Conservation (phyloP, 2,797 vertebrate species). For the Spheniscus humboldti region DNA sequence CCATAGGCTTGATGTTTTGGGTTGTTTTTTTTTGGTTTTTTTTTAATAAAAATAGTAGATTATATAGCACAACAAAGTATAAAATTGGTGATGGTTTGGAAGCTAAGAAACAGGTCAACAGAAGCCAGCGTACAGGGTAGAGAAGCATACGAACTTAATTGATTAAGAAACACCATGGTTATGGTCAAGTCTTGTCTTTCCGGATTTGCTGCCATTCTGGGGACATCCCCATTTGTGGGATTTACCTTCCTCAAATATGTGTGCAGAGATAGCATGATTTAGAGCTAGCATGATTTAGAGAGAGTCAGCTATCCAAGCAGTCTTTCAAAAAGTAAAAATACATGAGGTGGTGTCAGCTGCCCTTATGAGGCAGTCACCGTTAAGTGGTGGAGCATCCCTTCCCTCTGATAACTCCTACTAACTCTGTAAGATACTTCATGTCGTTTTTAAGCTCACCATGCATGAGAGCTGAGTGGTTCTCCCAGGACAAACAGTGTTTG, state of each 20-base stretch:
- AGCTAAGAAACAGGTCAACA: not conserved
- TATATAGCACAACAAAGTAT: not conserved
- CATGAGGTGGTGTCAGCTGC: not conserved
- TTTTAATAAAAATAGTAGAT: not conserved
- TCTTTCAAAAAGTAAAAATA: not conserved
- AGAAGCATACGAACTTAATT: not conserved
- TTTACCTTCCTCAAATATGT: not conserved
- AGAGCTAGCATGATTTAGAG: not conserved
- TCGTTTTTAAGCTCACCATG: accelerated
- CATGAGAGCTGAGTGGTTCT: not conserved
- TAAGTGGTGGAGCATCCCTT: not conserved
- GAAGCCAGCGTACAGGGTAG: not conserved
- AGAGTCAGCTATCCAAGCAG: not conserved
- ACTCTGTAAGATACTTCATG: not conserved
- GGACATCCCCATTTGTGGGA: accelerated
- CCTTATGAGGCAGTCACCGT: not conserved
- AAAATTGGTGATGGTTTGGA: not conserved
- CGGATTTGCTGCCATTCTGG: not conserved
- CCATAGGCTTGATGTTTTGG: not conserved
- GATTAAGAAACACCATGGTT: not conserved
- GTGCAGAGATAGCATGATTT: not conserved
- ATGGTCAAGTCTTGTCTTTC: not conserved
- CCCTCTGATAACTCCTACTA: not conserved
- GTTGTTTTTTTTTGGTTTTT: not conserved
- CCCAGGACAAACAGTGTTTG: not conserved